These are phyloP conservation scores for Brachionus manjavacas DNA, from an alignment of 1,140 invertebrate genomes.

Conservation along the genomic window DNA sequence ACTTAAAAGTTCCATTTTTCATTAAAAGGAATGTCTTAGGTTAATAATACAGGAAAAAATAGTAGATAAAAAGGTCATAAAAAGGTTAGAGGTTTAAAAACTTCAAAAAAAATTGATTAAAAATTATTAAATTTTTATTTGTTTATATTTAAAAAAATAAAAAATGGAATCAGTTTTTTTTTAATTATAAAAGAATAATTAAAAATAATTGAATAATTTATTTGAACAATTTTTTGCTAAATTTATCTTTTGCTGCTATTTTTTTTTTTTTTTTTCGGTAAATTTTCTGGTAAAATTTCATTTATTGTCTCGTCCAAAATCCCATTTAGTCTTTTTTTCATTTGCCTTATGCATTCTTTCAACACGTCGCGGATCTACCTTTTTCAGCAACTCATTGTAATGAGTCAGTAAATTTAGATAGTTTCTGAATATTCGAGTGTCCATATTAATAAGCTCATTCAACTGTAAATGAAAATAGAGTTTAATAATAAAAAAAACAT, in stretches of 20 bases:
- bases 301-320: background rate
- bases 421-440: background rate
- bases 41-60: background rate
- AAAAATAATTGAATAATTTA: background rate
- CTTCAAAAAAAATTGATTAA: background rate
- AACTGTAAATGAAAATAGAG: background rate
- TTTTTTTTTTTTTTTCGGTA: too few species aligned
- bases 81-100: background rate
- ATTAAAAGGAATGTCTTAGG: background rate
- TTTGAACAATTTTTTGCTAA: background rate
- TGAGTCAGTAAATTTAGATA: background rate
- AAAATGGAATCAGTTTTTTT: background rate
- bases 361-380: background rate
- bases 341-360: background rate
- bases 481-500: background rate
- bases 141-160: background rate
- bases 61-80: background rate
- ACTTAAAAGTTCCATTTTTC: background rate
- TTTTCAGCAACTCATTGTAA: background rate
- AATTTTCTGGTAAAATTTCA: background rate
- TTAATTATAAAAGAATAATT: background rate
- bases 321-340: background rate
- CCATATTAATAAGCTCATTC: too few species aligned
- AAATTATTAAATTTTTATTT: background rate
- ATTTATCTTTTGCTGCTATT: too few species aligned